Percentiles rank a stretch among this genome's conserved stretches.
phyloP scores from a whole-genome alignment of 64 coral and sea anemone species.

The Cladopsammia gracilis region DNA sequence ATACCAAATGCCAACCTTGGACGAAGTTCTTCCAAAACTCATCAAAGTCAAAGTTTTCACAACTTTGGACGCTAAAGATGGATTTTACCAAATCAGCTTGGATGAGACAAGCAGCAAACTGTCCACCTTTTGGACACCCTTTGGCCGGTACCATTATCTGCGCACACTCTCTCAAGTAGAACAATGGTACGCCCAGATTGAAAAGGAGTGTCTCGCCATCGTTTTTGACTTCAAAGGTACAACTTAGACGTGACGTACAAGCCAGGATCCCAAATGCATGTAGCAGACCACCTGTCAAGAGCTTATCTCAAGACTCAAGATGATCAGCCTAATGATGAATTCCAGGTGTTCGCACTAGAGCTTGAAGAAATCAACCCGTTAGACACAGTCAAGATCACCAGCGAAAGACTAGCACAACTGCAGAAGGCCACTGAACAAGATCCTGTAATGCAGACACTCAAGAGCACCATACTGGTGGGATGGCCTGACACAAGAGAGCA shows the following conservation, averaged over 20 bases:
- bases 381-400: not conserved
- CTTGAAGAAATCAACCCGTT: conserved; percentile 27
- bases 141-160: conserved; percentile 56
- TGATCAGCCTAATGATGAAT: conserved; percentile 11
- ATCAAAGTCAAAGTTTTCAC: conserved; percentile 59
- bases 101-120: conserved; percentile 57
- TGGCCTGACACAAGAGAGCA: conserved; percentile 28
- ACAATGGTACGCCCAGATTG: conserved; percentile 68
- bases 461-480: conserved; percentile 35
- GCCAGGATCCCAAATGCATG: conserved; percentile 49
- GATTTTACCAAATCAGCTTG: conserved; percentile 52
- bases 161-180: conserved; percentile 55
- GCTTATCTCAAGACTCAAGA: conserved; percentile 19
- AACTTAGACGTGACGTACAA: conserved; percentile 45
- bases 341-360: conserved; percentile 46
- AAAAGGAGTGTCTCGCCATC: conserved; percentile 68
- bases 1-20: conserved; percentile 54
- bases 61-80: conserved; percentile 65
- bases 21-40: conserved; percentile 56
- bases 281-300: conserved; percentile 73
- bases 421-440: conserved; percentile 64
- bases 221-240: conserved; percentile 58
- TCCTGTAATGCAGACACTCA: conserved; percentile 29
- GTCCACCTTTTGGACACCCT: conserved; percentile 48
- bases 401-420: conserved; percentile 40